These are phyloP conservation scores for Anas platyrhynchos DNA, from an alignment of 2,113 vertebrate genomes.

Conservation along the genomic window DNA sequence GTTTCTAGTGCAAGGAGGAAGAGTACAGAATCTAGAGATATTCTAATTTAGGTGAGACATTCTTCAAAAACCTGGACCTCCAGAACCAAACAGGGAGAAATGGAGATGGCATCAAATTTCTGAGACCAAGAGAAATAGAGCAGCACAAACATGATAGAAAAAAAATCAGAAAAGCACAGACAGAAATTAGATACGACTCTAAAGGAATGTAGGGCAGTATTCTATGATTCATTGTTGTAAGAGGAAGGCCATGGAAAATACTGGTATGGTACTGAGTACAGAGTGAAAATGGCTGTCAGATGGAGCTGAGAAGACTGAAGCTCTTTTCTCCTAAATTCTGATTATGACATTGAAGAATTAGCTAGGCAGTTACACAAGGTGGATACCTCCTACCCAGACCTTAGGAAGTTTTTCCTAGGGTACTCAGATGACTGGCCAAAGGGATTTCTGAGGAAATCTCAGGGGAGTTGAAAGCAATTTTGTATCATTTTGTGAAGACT, in stretches of 20 bases:
- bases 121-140: background rate
- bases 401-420: background rate
- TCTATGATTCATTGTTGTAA: background rate
- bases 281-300: background rate
- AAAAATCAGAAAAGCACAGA: background rate
- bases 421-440: background rate
- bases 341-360: background rate
- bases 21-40: background rate
- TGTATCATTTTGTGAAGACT: background rate
- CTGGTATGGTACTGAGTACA: background rate
- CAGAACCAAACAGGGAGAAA: background rate
- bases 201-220: background rate
- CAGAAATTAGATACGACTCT: background rate
- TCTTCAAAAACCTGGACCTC: background rate
- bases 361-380: background rate
- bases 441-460: background rate
- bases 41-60: background rate
- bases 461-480: background rate
- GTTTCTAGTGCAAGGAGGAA: background rate
- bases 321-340: background rate
- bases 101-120: background rate
- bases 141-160: background rate
- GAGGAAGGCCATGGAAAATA: background rate
- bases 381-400: background rate
- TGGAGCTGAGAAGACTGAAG: background rate